Evolutionary conservation across 2,113 vertebrate genomes (phyloP), one percentile per base, ranked within the genome.

Genomic region (Macquaria ambigua): DNA sequence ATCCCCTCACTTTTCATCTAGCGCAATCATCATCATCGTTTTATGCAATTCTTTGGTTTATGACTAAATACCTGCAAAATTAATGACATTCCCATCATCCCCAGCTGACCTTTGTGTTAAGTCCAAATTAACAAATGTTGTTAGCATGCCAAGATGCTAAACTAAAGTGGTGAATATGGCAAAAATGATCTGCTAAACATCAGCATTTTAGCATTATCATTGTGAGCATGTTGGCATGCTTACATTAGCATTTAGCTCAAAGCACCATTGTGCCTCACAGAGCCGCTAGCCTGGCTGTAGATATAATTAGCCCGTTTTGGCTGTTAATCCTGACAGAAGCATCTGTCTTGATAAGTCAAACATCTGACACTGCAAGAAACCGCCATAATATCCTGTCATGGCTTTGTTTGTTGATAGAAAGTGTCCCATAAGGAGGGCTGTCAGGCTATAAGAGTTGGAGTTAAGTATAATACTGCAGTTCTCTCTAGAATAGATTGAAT

Each of bases 401-500:
- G 16, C 23, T 23, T n/a, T 41, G 20, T 20, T 39, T 69, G 16
- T 23, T 39, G 64, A 34, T 61, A 48, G 52, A 48, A 56, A 59
- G 23, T 46, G 77, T 78, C 74, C 46, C 4, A 75, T 64, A 62
- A 62, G 56, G 15, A 39, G 20, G 39, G 9, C 39, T 59, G 64
- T 64, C 25, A 16, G 70, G 59, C 34, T 31, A 31, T 69, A 67
- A 77, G 31, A 70, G 81, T 46, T 75, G 52, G 59, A 70, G 74
- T 82, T 76, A 64, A 84, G 82, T 75, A 68, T 43, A 77, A 41
- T 25, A 56, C 77, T 76, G 61, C 56, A 53, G 64, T 37, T 64
- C 76, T 85, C 39, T 53, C 52, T 43, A 62, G 48, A 91, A 59
- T 73, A 82, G 58, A 82, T 77, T 15, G 66, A 77, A 68, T n/a